Base-by-base conservation (phyloP, 2,113 vertebrate species). In the Engystomops pustulosus region DNA sequence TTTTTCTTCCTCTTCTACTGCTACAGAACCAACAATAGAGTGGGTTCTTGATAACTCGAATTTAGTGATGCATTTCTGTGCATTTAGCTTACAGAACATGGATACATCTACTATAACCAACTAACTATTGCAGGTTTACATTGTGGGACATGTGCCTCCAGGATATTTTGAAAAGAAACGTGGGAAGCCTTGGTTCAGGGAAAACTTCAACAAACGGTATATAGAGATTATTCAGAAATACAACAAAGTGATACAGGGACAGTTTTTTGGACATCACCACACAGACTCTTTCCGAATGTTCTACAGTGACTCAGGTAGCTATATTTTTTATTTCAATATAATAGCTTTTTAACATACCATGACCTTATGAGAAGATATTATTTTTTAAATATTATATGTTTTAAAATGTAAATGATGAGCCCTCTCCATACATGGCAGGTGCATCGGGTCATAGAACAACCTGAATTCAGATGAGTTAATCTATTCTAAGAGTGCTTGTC, bases 181-280 rank as follows among this genome's bases (percentile, higher is more conserved):
- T 81, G 76, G 83, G 65, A 95, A 92, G 77, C n/a, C 90, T 0
- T 99, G 98, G 98, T 99, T 96, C 89, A 90, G 80, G 20, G 23
- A 92, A 0, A 44, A 67, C 77, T 99, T 96, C 58, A 99, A 99
- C 5, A 25, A 89, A 12, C 84, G 55, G 0, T 99, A 98, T 85
- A 12, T 96, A 69, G 83, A 91, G 1, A 86, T 97, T 0, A 91
- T 99, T 58, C 90, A 89, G 88, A 95, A 88, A 87, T 91, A 99
- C 86, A 95, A 98, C 36, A 2, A 44, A 0, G 91, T 96, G 70
- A 95, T 99, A 0, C 87, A 89, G 0, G 98, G 97, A 30, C 98
- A 99, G 92, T 99, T 99, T 87, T 99, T 98, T 2, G 97, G 97
- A 8, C 98, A 99, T 88, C 97, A 99, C 27, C 98, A 99, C 86